Base-by-base conservation (phyloP, 2,113 vertebrate genomes). In the Rallus limicola region DNA sequence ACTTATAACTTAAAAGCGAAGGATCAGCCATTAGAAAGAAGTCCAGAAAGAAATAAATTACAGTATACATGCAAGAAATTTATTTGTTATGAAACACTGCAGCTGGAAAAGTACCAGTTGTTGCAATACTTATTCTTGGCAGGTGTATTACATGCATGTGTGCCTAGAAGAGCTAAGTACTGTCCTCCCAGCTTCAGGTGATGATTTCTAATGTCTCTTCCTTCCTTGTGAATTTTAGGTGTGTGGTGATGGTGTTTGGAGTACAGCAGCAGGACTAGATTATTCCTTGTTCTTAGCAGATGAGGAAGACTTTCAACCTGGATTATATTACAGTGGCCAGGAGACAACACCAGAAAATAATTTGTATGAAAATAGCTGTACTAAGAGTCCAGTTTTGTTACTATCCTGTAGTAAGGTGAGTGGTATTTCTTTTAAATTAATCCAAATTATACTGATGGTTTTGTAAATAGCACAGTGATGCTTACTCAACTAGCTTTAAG, bases 211-310 rank as follows among this genome's bases (percentile, higher is more conserved):
- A 87, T 83, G 29, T 58, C 8, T 79, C 17, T 65, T 63, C 53
- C 59, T 75, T 91, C 67, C 25, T 87, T 18, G 10, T 72, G 91
- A 14, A 6, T 95, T 96, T 58, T 95, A 99, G 99, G 87, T 99
- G 46, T 99, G 98, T 1, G 98, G 98, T 91, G 98, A 98, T 78
- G 97, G 99, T 36, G 96, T 99, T 38, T 99, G 99, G 99, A 99
- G 98, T 74, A 53, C 98, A 25, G 99, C 98, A 25, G 99, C 99
- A 2, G 99, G 99, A 62, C 97, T 98, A 58, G 98, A 98, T 90
- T 99, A 99, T 97, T 99, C 99, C 44, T 94, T 99, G 24, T 98
- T 99, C 79, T 96, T 99, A 63, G 99, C 98, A 38, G 99, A 99
- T 62, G 99, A 99, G 72, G 98, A 99, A 94, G 99, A 99, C 75